Conservation (phyloP, 2,113 vertebrate genomes). For the Hypanus sabinus region DNA sequence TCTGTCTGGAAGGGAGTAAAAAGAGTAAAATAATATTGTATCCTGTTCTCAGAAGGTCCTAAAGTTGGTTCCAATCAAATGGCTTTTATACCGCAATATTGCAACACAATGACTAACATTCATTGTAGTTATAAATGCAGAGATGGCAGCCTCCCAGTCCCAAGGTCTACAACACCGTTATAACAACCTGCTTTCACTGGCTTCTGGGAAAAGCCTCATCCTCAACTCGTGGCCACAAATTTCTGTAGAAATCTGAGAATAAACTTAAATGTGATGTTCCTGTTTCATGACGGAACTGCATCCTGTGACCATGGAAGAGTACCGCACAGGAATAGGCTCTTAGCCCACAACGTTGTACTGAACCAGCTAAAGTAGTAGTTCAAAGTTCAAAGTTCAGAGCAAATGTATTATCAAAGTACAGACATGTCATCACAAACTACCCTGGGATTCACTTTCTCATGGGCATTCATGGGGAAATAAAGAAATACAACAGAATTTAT, state of each 20-base stretch:
- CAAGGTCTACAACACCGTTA: background rate
- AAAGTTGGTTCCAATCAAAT: background rate
- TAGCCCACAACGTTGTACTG: no score
- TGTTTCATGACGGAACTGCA: background rate
- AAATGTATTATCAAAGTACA: no score
- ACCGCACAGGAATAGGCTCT: no score
- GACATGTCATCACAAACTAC: no score
- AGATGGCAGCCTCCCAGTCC: background rate
- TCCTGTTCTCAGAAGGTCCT: background rate
- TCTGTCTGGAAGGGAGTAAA: no score
- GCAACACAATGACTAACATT: background rate
- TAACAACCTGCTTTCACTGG: background rate
- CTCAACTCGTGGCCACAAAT: background rate
- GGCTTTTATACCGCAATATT: background rate
- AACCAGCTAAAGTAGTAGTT: no score
- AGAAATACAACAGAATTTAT: no score
- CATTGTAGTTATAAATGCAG: background rate
- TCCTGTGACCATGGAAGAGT: no score
- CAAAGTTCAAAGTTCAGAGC: no score
- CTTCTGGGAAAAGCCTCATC: background rate
- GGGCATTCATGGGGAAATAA: no score
- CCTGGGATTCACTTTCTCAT: no score
- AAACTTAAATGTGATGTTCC: background rate
- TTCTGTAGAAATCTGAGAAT: no score
- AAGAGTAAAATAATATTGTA: background rate